A percentile compares a stretch with the other conserved stretches of the same genome.
Evolutionary conservation across 2,888 invertebrate genomes (phyloP).

Genomic region (Acleris laterana): DNA sequence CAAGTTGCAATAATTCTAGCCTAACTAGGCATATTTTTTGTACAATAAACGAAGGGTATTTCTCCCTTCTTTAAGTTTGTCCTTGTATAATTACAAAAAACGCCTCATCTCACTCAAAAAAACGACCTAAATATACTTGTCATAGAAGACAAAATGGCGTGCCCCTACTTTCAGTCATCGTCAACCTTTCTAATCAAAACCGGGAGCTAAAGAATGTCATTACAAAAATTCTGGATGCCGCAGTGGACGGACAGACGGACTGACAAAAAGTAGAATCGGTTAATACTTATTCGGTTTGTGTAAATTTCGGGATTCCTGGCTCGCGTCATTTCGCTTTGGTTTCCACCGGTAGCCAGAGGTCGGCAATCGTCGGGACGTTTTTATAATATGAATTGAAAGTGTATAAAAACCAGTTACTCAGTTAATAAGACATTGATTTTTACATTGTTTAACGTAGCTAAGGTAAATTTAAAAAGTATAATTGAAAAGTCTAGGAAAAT

Average conservation of each 20-base stretch:
- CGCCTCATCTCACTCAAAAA: not conserved
- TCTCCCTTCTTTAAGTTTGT: slow-evolving; percentile 18
- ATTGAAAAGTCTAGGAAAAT: no score
- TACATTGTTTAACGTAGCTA: no score
- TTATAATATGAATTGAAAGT: not conserved
- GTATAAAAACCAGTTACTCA: no score
- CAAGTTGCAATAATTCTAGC: no score
- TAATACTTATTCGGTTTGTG: slow-evolving; percentile 45
- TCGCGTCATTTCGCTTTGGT: slow-evolving; percentile 38
- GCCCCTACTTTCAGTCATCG: slow-evolving; percentile 32
- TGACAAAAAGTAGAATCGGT: slow-evolving; percentile 44
- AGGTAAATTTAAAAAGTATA: no score
- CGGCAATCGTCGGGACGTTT: slow-evolving; percentile 7
- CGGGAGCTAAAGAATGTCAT: slow-evolving; percentile 37
- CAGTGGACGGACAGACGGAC: slow-evolving; percentile 35
- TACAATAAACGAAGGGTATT: no score
- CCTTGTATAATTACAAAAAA: slow-evolving; percentile 32
- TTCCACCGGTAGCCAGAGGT: slow-evolving; percentile 33
- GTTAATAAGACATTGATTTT: no score
- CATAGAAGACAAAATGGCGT: slow-evolving; percentile 24
- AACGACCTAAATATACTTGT: not conserved
- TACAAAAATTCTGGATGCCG: slow-evolving; percentile 39
- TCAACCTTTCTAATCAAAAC: slow-evolving; percentile 42
- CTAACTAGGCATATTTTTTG: no score
- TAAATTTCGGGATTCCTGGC: slow-evolving; percentile 43